phyloP scores from a whole-genome alignment of 2,797 vertebrate genomes.

The Gephyroberyx darwinii region DNA sequence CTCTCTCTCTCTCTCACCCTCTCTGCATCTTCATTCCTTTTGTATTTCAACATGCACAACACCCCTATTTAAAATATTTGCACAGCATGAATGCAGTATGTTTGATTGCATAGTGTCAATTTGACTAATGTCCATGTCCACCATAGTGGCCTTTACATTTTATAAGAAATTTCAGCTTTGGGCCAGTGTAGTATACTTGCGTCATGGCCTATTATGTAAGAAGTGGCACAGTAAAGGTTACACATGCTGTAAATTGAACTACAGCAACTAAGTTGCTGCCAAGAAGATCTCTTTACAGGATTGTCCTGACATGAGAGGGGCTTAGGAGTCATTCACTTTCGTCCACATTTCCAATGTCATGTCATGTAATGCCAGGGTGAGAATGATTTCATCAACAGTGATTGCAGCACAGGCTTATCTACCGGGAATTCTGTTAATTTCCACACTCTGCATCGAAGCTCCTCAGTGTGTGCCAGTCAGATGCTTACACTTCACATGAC shows the following conservation, averaged over 20 bases:
- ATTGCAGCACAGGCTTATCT: slow-evolving; percentile 47
- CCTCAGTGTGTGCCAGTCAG: slow-evolving; percentile 65
- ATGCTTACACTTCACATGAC: slow-evolving; percentile 75
- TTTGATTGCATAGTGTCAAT: not conserved
- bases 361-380: slow-evolving; percentile 5
- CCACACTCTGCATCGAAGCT: slow-evolving; percentile 29
- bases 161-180: slow-evolving; percentile 19
- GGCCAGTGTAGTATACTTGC: not conserved
- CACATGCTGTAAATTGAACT: slow-evolving; percentile 42
- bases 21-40: not conserved
- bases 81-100: not conserved
- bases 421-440: slow-evolving; percentile 63
- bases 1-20: no score
- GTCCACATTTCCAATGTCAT: slow-evolving; percentile 20
- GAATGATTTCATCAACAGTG: slow-evolving; percentile 34
- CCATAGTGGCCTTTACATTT: slow-evolving; percentile 27
- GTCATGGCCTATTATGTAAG: slow-evolving; percentile 61
- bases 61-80: not conserved
- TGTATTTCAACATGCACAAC: not conserved
- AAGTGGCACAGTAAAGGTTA: slow-evolving; percentile 50
- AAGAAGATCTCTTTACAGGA: slow-evolving; percentile 67
- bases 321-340: slow-evolving; percentile 25
- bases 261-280: slow-evolving; percentile 35
- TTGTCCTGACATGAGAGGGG: slow-evolving; percentile 53
- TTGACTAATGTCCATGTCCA: not conserved